Base-by-base conservation (phyloP, 2,888 invertebrate species). In the Ctena decussata region DNA sequence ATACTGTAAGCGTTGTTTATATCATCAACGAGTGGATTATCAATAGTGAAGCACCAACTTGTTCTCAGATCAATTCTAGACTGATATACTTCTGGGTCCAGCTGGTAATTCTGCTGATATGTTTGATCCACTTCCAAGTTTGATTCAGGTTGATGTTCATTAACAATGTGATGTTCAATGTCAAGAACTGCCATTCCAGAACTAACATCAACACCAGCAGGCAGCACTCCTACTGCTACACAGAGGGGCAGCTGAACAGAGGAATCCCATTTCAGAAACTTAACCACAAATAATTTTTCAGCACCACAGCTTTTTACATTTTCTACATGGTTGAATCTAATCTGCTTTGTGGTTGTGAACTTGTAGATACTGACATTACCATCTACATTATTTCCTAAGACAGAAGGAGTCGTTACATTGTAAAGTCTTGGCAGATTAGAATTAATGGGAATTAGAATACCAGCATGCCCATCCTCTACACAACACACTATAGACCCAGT, bases 191-290 rank as follows among this genome's bases (percentile, higher is more conserved):
- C 75, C 81, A 93, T 89, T n/a, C 92, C 92, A 37, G 84, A 78
- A 2, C 89, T 87, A 1, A 93, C 35, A 15, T 88, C 90, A 18
- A 69, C 65, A 3, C 92, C 93, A 1, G 86, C 87, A 37, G 90
- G 91, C 2, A 94, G 76, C 0, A 94, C 92, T 0, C 94, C 94
- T 30, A 95, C 90, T 12, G 94, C 94, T 39, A 95, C 86, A 65
- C 95, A 94, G 1, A 94, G 77, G 0, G 94, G 94, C 6, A 90
- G 85, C n/a, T 88, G 87, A 65, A 92, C 88, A 2, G 85, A 86
- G 24, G 89, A 80, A 21, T 94, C 91, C 94, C 94, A 95, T 27
- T 93, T 93, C 72, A 95, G 80, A 80, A 92, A 94, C n/a, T 92
- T 90, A 18, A 94, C 94, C 12, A 94, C 88, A 91, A 94, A 94